Evolutionary conservation across 1,140 invertebrate species (phyloP).

Genomic region (Drosophila pseudoobscura): DNA sequence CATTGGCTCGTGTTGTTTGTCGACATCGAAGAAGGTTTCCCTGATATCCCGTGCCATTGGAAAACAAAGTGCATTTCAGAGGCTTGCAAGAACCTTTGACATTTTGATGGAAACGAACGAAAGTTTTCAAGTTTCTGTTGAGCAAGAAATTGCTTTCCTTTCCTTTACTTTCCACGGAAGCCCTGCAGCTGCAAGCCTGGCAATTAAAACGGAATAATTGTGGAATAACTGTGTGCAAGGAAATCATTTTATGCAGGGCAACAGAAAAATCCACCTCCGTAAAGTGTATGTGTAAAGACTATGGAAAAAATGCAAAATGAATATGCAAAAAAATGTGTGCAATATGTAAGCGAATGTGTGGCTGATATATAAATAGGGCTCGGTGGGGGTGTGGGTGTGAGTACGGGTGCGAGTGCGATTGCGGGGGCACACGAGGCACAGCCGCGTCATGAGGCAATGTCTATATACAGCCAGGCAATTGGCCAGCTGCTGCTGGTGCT

Average conservation of each 20-base stretch:
- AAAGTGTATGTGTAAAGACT: slow-evolving; percentile 1
- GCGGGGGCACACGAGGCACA: background rate
- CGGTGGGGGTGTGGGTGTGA: background rate
- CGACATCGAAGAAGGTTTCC: background rate
- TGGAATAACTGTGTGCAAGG: slow-evolving; percentile 8
- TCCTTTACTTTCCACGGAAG: slow-evolving; percentile 29
- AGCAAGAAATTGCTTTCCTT: slow-evolving; percentile 50
- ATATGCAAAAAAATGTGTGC: slow-evolving; percentile 40
- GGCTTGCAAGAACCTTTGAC: slow-evolving; percentile 45
- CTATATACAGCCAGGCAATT: slow-evolving; percentile 57
- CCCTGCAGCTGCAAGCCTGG: slow-evolving; percentile 24
- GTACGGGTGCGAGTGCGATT: too few relatives aligned
- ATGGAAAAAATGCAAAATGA: slow-evolving; percentile 1
- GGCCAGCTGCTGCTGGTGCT: slow-evolving; percentile 64
- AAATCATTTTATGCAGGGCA: slow-evolving; percentile 8
- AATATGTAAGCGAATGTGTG: slow-evolving; percentile 29
- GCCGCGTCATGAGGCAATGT: slow-evolving; percentile 19
- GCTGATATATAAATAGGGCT: slow-evolving; percentile 22
- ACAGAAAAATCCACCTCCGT: background rate
- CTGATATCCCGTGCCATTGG: background rate
- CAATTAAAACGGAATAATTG: slow-evolving; percentile 45
- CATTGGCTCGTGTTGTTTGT: background rate
- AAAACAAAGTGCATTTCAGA: slow-evolving; percentile 36
- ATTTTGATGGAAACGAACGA: slow-evolving; percentile 16
- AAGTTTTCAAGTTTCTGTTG: slow-evolving; percentile 46